Conservation (phyloP, 2,113 vertebrate species). For the Gracilinanus agilis region DNA sequence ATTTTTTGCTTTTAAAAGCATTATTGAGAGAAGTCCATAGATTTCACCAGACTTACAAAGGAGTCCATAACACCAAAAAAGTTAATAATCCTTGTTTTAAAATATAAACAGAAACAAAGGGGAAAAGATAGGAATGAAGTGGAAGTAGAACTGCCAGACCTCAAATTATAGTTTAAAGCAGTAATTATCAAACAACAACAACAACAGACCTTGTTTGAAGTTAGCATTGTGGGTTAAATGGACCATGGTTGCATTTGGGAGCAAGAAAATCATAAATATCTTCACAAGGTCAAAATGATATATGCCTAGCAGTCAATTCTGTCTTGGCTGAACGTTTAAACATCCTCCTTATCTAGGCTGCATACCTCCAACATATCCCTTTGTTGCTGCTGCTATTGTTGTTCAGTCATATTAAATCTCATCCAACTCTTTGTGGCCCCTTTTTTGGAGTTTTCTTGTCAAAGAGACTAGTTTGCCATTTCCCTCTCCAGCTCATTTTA, state of each 20-base stretch:
- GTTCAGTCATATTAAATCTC: no score
- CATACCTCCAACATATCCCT: background rate
- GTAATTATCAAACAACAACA: background rate
- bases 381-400: no score
- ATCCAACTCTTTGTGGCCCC: no score
- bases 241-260: background rate
- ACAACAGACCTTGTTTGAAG: background rate
- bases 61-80: background rate
- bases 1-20: background rate
- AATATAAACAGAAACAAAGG: background rate
- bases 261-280: background rate
- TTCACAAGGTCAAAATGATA: background rate
- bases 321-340: background rate
- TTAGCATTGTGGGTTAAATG: background rate
- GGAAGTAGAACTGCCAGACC: background rate
- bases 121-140: background rate
- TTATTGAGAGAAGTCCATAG: background rate
- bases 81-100: background rate
- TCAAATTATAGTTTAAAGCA: background rate
- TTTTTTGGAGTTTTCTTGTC: no score
- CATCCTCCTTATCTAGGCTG: background rate
- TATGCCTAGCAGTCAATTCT: background rate
- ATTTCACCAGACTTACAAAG: background rate
- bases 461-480: no score
- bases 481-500: no score